A percentile compares a stretch with the other conserved stretches of the same genome.
phyloP scores from a whole-genome alignment of 2,888 invertebrate genomes.

The Himalopsyche anomala region DNA sequence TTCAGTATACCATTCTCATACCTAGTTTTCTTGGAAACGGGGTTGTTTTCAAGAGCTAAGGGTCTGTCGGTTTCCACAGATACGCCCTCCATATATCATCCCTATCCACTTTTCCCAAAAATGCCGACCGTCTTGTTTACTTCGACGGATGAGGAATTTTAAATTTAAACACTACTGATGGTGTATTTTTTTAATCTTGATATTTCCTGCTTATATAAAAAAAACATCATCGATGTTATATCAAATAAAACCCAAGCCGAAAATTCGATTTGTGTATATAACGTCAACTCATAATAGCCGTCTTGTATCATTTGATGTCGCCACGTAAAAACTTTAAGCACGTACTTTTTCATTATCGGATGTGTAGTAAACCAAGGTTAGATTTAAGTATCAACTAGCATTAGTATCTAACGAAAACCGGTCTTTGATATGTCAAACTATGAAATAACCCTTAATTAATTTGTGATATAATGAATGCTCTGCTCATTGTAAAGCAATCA shows the following conservation, averaged over 20 bases:
- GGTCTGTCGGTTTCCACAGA: constrained; percentile 54
- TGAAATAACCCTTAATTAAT: too few species aligned
- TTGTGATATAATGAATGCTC: too few species aligned
- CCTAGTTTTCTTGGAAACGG: constrained; percentile 61
- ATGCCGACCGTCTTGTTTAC: constrained; percentile 2
- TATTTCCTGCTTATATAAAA: constrained; percentile 23
- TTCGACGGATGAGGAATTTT: constrained; percentile 18
- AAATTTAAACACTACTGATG: constrained; percentile 18
- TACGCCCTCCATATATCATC: constrained; percentile 50
- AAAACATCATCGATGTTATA: background rate
- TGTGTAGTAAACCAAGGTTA: too few species aligned
- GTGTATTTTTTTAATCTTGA: background rate
- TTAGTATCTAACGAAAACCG: too few species aligned
- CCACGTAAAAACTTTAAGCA: too few species aligned
- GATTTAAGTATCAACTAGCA: too few species aligned
- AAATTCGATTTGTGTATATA: too few species aligned
- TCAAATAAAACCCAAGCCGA: background rate
- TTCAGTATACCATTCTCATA: constrained; percentile 47
- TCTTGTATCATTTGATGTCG: too few species aligned
- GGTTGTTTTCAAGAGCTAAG: constrained; percentile 51
- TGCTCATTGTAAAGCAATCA: too few species aligned
- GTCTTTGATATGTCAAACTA: too few species aligned
- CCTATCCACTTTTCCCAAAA: constrained; percentile 33
- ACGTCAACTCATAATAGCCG: too few species aligned
- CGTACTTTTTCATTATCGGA: too few species aligned